phyloP scores from a whole-genome alignment of 2,113 vertebrate species.

The Corythoichthys intestinalis region DNA sequence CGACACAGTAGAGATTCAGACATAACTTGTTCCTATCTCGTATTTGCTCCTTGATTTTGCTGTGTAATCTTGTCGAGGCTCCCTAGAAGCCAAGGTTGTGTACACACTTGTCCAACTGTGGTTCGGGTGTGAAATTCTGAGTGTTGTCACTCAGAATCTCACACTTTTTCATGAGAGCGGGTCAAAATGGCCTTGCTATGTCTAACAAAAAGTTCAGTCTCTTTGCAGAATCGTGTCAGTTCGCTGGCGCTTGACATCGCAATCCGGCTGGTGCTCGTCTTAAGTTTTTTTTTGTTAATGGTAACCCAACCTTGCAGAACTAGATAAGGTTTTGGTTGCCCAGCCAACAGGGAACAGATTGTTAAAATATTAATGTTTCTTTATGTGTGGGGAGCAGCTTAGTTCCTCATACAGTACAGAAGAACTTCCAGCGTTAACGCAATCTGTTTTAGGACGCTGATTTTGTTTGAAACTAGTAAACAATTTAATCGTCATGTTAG shows the following conservation, averaged over 20 bases:
- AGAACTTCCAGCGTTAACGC: background rate
- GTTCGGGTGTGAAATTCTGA: slow-evolving; percentile 41
- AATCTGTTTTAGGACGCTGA: background rate
- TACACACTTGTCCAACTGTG: slow-evolving; percentile 25
- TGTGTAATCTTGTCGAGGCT: background rate
- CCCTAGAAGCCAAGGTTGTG: background rate
- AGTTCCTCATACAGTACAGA: background rate
- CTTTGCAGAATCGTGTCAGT: background rate
- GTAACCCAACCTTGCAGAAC: slow-evolving; percentile 61
- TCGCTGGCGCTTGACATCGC: slow-evolving; percentile 33
- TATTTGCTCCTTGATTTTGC: background rate
- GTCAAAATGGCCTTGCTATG: background rate
- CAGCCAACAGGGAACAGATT: slow-evolving; percentile 56
- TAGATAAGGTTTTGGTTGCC: slow-evolving; percentile 71
- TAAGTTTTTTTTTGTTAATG: slow-evolving; percentile 6
- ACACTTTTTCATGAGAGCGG: background rate
- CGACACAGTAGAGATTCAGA: too few species aligned
- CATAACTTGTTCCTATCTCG: background rate
- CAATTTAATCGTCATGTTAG: too few species aligned
- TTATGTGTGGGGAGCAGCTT: background rate
- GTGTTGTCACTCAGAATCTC: background rate
- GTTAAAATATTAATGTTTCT: slow-evolving; percentile 71
- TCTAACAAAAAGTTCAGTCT: background rate
- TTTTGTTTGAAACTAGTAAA: too few species aligned
- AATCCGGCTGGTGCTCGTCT: slow-evolving; percentile 29